Evolutionary conservation across 2,797 vertebrate species (phyloP).

Genomic region (Hyperoplus lanceolatus): DNA sequence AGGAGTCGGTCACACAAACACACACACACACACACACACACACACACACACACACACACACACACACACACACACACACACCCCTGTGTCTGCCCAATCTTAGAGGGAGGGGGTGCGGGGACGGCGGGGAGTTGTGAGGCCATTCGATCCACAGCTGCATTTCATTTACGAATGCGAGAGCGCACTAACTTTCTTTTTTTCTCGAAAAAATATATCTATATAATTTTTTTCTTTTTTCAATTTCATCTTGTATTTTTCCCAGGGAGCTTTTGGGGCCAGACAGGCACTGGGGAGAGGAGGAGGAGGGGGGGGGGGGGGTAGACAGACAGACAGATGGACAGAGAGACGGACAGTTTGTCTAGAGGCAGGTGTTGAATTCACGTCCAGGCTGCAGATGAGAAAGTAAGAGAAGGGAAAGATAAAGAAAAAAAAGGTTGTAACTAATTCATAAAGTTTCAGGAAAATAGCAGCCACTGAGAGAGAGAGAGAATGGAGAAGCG

Average conservation of each 20-base stretch:
- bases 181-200: constrained; percentile 73
- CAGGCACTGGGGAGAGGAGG: constrained; percentile 36
- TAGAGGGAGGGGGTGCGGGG: constrained; percentile 59
- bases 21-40: constrained; percentile 27
- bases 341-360: constrained; percentile 75
- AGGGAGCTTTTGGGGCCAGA: constrained; percentile 58
- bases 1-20: constrained; percentile 80
- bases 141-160: constrained; percentile 85
- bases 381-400: constrained; percentile 71
- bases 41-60: constrained; percentile 25
- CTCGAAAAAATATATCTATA: constrained; percentile 58
- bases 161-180: constrained; percentile 83
- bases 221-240: constrained; percentile 59
- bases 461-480: constrained; percentile 80
- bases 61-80: constrained; percentile 52
- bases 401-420: constrained; percentile 68
- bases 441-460: constrained; percentile 90
- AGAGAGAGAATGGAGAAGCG: constrained; percentile 35
- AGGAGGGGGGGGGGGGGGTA: background rate
- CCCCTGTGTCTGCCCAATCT: constrained; percentile 84
- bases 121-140: constrained; percentile 74
- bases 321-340: constrained; percentile 62
- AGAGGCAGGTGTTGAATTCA: constrained; percentile 82
- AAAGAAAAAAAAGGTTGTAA: constrained; percentile 84
- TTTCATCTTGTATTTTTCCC: constrained; percentile 71